Conservation (phyloP, 2,888 invertebrate genomes). For the Parnassius glacialis region DNA sequence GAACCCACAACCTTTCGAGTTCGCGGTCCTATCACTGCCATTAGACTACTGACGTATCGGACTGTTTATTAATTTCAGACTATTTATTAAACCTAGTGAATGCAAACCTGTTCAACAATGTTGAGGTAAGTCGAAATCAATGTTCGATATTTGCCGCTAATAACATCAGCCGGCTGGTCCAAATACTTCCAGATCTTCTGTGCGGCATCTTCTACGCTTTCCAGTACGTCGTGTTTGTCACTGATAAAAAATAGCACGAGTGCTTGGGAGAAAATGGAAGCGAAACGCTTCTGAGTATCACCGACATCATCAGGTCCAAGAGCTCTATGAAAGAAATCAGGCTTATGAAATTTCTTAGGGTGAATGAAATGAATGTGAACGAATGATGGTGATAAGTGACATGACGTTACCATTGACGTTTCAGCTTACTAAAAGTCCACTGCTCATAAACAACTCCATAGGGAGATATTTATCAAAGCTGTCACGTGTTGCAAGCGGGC, state of each 20-base stretch:
- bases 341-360: too few relatives aligned
- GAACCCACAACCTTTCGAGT: too few relatives aligned
- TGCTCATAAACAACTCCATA: too few relatives aligned
- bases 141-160: background rate
- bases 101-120: slow-evolving; percentile 9
- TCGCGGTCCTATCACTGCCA: too few relatives aligned
- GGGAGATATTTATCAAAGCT: too few relatives aligned
- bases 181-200: background rate
- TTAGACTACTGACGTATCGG: too few relatives aligned
- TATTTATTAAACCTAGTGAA: background rate
- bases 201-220: slow-evolving; percentile 2
- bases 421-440: too few relatives aligned
- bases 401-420: background rate
- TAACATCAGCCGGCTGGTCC: slow-evolving; percentile 6
- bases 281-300: slow-evolving; percentile 10
- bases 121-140: background rate
- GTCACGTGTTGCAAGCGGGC: too few relatives aligned
- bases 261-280: slow-evolving; percentile 8
- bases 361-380: background rate
- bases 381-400: too few relatives aligned
- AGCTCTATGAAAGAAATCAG: slow-evolving; percentile 4
- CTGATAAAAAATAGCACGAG: background rate
- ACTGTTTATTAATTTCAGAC: too few relatives aligned
- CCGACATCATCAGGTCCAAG: slow-evolving; percentile 10
- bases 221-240: background rate